Percentiles rank a stretch among this genome's conserved stretches.
Evolutionary conservation across 1,140 invertebrate genomes (phyloP).

Genomic region (Drosophila santomea): DNA sequence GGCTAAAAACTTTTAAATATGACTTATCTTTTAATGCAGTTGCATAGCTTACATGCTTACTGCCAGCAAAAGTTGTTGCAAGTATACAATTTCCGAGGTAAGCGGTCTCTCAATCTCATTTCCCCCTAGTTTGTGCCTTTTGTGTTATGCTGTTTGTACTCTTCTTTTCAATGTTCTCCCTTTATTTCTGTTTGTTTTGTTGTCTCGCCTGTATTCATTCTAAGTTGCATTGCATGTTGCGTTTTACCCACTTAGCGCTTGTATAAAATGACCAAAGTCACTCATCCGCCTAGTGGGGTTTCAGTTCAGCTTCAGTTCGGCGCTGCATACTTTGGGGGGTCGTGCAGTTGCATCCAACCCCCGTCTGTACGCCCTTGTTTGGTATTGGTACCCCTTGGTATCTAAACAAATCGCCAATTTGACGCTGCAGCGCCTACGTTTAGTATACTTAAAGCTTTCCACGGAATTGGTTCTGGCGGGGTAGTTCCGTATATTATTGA

Average conservation of each 20-base stretch:
- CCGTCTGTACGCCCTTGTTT: constrained; percentile 2
- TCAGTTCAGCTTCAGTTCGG: constrained; percentile 39
- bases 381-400: constrained; percentile 48
- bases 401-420: constrained; percentile 55
- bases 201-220: constrained; percentile 11
- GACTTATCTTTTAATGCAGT: constrained; percentile 61
- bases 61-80: constrained; percentile 84
- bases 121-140: constrained; percentile 32
- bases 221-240: constrained; percentile 39
- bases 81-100: constrained; percentile 84
- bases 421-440: constrained; percentile 40
- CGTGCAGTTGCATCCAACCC: constrained; percentile 12
- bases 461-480: constrained; percentile 42
- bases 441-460: constrained; percentile 57
- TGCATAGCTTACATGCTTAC: constrained; percentile 83
- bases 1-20: constrained; percentile 60
- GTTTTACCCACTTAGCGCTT: constrained; percentile 15
- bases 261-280: constrained; percentile 64
- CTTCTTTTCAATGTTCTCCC: constrained; percentile 28
- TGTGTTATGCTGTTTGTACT: constrained; percentile 19
- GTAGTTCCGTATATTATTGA: background rate
- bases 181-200: constrained; percentile 19
- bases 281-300: constrained; percentile 55
- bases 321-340: constrained; percentile 48
- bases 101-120: constrained; percentile 55